Evolutionary conservation across 2,113 vertebrate species (phyloP), one percentile per base, ranked within the genome.

Genomic region (Tichodroma muraria): DNA sequence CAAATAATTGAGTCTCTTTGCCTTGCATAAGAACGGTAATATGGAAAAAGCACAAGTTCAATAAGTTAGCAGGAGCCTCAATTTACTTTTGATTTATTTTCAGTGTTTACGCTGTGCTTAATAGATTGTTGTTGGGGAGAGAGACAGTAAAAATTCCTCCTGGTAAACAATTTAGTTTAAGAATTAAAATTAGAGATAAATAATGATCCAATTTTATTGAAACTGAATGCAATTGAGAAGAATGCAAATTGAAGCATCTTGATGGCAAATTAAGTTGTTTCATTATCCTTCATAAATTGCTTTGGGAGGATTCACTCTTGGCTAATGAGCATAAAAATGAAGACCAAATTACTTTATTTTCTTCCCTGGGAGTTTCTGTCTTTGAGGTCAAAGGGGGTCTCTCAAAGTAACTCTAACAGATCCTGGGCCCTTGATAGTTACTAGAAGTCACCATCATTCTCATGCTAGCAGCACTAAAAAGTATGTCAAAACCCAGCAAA

Each of bases 71-170:
- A 92, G 72, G 45, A 90, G 16, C 50, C 47, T 92, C 87, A 83
- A 84, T 96, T 97, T 94, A 83, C 65, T 94, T 91, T 85, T 96
- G 95, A 97, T 97, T 97, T 97, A 96, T 93, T 97, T 94, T 94
- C 63, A 65, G 40, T 95, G 84, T 96, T 97, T 95, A 94, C 0
- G 13, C 54, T 88, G 59, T 68, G 37, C 83, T 90, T 97, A 97
- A 96, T 94, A 97, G 88, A 89, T 95, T 88, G 85, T 96, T 96
- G 80, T n/a, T 95, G 70, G 68, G 94, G 70, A 91, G 54, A 89
- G 21, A 93, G 66, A 89, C 42, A 80, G 77, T 73, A 92, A 89
- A 96, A 96, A 89, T 59, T 95, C 91, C 30, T 95, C 90, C 80
- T 89, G 44, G 91, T 96, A 97, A 97, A 95, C 88, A 94, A 90